Base-by-base conservation (phyloP, 2,888 invertebrate species). In the Cantharis nigra region DNA sequence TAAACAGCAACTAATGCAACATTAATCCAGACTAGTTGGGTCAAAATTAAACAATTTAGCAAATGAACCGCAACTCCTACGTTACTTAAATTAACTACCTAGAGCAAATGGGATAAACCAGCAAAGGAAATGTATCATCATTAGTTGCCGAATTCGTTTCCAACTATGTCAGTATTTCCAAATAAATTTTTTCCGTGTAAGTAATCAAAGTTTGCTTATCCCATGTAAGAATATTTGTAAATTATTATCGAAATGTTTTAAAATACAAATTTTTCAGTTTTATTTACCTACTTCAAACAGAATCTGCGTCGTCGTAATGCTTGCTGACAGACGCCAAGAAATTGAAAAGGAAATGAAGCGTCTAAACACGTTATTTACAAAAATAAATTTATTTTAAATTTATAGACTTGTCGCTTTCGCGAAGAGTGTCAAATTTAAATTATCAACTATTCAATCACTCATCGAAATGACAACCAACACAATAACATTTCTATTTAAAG, bases 311-410 rank as follows among this genome's bases (percentile, higher is more conserved):
- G 49, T 49, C 49, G 49, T n/a, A 49, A 49, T 49, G 49, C 49
- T 49, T 49, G 49, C 23, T 65, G 16, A 65, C 18, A 65, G 33
- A 30, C 20, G 20, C 33, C 72, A 49, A 72, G 65, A 72, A 72
- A 72, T 72, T 65, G 67, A 72, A 72, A 72, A 72, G 72, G 72
- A 72, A 72, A 72, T 67, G 33, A 72, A 72, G 33, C 30, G 26
- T 67, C 65, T 67, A 67, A 63, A 65, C 33, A 65, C 20, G 65
- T 33, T 72, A 67, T 67, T 65, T 65, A 67, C 30, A 30, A 64
- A 63, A 49, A 67, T n/a, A 72, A 72, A 72, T 67, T 62, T 65
- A 67, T 72, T 30, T 72, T 33, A 65, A 18, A 72, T 33, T 72
- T 64, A 65, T 72, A 30, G 65, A 67, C 33, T 64, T 11, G n/a